A percentile compares a stretch with the other conserved stretches of the same genome.
phyloP scores from a whole-genome alignment of 2,888 invertebrate genomes.

The Colletes collaris region DNA sequence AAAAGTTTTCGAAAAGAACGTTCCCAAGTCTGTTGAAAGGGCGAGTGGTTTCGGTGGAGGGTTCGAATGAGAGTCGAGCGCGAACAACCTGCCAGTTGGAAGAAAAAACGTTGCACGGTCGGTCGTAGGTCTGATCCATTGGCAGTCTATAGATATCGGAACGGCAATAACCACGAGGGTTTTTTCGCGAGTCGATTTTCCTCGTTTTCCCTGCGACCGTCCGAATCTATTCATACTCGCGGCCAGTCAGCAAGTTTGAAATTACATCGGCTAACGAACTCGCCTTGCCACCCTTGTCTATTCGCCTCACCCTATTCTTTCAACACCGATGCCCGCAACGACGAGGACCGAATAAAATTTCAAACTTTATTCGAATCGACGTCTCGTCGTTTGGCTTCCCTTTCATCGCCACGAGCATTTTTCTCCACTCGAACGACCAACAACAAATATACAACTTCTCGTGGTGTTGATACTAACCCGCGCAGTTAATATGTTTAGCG shows the following conservation, averaged over 20 bases:
- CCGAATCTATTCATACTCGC: slow-evolving; percentile 69
- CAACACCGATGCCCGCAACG: slow-evolving; percentile 2
- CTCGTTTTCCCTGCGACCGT: slow-evolving; percentile 20
- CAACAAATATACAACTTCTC: no score
- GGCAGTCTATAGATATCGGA: slow-evolving; percentile 25
- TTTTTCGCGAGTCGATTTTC: slow-evolving; percentile 54
- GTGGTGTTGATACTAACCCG: no score
- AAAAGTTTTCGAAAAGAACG: slow-evolving; percentile 25
- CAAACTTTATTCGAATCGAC: slow-evolving; percentile 22
- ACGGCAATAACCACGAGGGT: slow-evolving; percentile 59
- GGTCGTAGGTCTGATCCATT: slow-evolving; percentile 59
- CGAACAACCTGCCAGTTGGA: slow-evolving; percentile 1
- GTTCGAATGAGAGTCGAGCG: slow-evolving; percentile 6
- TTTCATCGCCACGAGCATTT: no score
- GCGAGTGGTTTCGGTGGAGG: slow-evolving; percentile 6
- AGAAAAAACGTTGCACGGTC: slow-evolving; percentile 49
- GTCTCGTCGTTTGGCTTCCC: neutral
- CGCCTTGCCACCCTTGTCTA: slow-evolving; percentile 40
- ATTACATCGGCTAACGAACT: slow-evolving; percentile 74
- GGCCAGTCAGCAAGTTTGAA: slow-evolving; percentile 74
- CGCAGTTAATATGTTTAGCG: no score
- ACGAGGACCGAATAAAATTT: slow-evolving; percentile 43
- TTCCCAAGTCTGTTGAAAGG: slow-evolving; percentile 24
- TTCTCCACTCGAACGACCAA: no score
- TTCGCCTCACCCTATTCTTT: slow-evolving; percentile 19